Evolutionary conservation across 1,140 invertebrate genomes (phyloP).

Genomic region (Drosophila pseudoananassae): DNA sequence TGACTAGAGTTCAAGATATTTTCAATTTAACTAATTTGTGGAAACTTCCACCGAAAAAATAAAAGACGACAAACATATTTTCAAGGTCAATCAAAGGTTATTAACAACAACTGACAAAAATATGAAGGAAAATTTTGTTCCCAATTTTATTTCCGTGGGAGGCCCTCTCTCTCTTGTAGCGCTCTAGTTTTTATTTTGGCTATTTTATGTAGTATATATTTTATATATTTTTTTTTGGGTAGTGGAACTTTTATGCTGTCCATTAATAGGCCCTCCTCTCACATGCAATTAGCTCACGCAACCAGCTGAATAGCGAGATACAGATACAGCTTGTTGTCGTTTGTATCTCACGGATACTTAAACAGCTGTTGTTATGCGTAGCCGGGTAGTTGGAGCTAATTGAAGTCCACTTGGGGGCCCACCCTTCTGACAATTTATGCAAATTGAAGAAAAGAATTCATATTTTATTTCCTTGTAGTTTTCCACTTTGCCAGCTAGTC

Average conservation of each 20-base stretch:
- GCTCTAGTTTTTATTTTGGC: conserved; percentile 44
- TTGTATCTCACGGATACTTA: conserved; percentile 26
- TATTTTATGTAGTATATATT: conserved; percentile 27
- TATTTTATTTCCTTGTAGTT: conserved; percentile 8
- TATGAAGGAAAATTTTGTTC: conserved; percentile 64
- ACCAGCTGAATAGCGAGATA: conserved; percentile 11
- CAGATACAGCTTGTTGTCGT: not conserved
- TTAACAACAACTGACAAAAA: conserved; percentile 73
- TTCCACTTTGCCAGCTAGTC: conserved; percentile 12
- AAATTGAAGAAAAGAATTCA: conserved; percentile 40
- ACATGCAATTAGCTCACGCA: conserved; percentile 58
- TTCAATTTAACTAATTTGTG: conserved; percentile 74
- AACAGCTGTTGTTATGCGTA: conserved; percentile 44
- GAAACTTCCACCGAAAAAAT: conserved; percentile 23
- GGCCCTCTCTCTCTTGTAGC: conserved; percentile 12
- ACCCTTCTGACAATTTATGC: conserved; percentile 28
- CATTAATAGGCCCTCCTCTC: conserved; percentile 33
- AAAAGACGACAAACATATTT: conserved; percentile 56
- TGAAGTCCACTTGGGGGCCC: conserved; percentile 21
- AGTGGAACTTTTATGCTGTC: conserved; percentile 40
- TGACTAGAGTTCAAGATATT: conserved; percentile 43
- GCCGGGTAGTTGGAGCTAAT: conserved; percentile 27
- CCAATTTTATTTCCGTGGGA: conserved; percentile 40
- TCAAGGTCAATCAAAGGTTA: conserved; percentile 83
- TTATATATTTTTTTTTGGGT: conserved; percentile 33